These are phyloP conservation scores for Prolemur simus DNA, from an alignment of 2,113 vertebrate genomes.

Conservation along the genomic window DNA sequence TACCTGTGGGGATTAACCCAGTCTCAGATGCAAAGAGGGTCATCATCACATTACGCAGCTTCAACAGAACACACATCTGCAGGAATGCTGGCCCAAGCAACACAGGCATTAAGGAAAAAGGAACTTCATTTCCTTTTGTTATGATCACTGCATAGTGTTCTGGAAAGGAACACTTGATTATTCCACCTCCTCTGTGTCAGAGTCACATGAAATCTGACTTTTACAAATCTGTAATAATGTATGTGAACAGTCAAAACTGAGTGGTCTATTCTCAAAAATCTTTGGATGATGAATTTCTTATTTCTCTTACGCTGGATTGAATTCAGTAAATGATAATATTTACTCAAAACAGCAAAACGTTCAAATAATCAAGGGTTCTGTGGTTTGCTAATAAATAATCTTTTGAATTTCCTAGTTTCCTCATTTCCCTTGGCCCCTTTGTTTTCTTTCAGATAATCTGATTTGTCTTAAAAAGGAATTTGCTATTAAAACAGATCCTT, in stretches of 20 bases:
- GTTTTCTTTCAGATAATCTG: background rate
- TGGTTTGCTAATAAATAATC: background rate
- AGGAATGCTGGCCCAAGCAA: background rate
- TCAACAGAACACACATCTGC: background rate
- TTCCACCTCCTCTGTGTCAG: conserved; percentile 40
- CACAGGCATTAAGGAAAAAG: background rate
- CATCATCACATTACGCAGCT: background rate
- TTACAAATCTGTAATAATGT: background rate
- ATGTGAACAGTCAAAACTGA: conserved; percentile 29
- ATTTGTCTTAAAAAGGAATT: conserved; percentile 29
- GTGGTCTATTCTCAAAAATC: conserved; percentile 10
- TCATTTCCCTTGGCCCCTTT: background rate
- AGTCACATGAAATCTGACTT: conserved; percentile 45
- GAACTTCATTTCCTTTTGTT: background rate
- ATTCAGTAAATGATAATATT: background rate
- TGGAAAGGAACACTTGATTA: background rate
- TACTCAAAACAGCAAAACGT: background rate
- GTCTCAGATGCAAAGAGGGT: background rate
- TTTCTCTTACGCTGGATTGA: background rate
- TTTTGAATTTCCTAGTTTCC: conserved; percentile 23
- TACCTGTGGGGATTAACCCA: background rate
- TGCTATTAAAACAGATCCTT: conserved; percentile 19
- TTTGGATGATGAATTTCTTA: background rate
- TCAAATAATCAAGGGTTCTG: conserved; percentile 18
- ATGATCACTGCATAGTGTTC: background rate